phyloP scores from a whole-genome alignment of 1,140 invertebrate genomes.

The Telenomus remus region DNA sequence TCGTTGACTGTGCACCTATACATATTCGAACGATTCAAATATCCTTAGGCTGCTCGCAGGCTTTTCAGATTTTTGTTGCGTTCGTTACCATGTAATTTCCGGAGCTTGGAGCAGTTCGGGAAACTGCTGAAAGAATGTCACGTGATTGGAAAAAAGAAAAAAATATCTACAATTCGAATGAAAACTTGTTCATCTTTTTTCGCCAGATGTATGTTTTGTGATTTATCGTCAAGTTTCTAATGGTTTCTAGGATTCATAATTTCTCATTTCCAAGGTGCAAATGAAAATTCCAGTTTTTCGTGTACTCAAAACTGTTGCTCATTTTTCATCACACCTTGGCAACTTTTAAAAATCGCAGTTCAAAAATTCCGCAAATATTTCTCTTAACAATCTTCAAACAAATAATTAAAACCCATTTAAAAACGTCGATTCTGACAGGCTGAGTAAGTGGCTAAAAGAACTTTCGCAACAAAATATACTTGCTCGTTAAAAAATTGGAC shows the following conservation, averaged over 20 bases:
- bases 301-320: not conserved
- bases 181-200: not conserved
- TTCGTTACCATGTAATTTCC: too few species aligned
- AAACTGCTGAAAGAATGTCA: not conserved
- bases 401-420: not conserved
- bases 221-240: too few species aligned
- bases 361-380: too few species aligned
- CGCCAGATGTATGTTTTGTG: too few species aligned
- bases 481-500: slow-evolving; percentile 8
- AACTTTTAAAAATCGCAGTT: too few species aligned
- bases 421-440: not conserved
- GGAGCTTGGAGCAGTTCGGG: too few species aligned
- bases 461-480: slow-evolving; percentile 31
- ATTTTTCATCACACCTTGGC: not conserved
- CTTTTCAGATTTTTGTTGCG: slow-evolving; percentile 26
- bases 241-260: slow-evolving; percentile 2
- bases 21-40: slow-evolving; percentile 31
- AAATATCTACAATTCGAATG: not conserved
- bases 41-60: slow-evolving; percentile 12
- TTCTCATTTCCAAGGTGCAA: slow-evolving; percentile 20
- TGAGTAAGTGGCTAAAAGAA: not conserved
- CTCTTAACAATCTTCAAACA: too few species aligned
- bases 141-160: not conserved
- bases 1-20: slow-evolving; percentile 28
- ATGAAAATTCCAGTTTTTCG: slow-evolving; percentile 21